Evolutionary conservation across 2,113 vertebrate species (phyloP).

Genomic region (Microcebus tavaratra): DNA sequence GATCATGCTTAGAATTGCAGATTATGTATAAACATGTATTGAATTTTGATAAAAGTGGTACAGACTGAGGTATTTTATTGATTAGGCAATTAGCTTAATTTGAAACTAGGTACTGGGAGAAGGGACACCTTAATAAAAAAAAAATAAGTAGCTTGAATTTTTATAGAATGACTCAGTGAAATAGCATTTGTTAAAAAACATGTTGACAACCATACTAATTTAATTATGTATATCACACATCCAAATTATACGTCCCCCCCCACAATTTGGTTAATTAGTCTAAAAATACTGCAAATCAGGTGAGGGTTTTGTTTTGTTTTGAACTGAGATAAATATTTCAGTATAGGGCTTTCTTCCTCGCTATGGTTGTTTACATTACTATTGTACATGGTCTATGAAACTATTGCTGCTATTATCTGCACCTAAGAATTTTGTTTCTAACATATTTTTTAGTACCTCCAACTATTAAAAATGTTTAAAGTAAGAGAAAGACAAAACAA

Average conservation of each 20-base stretch:
- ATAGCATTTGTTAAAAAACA: neutral
- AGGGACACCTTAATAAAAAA: neutral
- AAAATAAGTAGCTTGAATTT: neutral
- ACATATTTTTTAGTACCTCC: neutral
- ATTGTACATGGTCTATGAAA: neutral
- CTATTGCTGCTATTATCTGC: neutral
- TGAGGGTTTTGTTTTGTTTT: neutral
- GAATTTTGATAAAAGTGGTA: neutral
- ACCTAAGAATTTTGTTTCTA: neutral
- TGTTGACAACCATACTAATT: neutral
- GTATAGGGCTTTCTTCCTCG: neutral
- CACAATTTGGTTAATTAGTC: neutral
- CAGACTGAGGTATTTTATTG: neutral
- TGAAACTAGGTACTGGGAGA: neutral
- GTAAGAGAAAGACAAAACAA: neutral
- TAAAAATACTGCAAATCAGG: neutral
- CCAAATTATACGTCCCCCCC: neutral
- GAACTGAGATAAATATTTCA: neutral
- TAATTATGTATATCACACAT: neutral
- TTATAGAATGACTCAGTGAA: neutral
- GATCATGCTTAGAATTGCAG: neutral
- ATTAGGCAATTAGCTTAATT: neutral
- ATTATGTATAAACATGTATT: neutral
- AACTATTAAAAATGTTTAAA: neutral
- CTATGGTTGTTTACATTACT: neutral